Evolutionary conservation across 2,797 vertebrate species (phyloP), one percentile per base, ranked within the genome.

Genomic region (Sebastiscus tertius): DNA sequence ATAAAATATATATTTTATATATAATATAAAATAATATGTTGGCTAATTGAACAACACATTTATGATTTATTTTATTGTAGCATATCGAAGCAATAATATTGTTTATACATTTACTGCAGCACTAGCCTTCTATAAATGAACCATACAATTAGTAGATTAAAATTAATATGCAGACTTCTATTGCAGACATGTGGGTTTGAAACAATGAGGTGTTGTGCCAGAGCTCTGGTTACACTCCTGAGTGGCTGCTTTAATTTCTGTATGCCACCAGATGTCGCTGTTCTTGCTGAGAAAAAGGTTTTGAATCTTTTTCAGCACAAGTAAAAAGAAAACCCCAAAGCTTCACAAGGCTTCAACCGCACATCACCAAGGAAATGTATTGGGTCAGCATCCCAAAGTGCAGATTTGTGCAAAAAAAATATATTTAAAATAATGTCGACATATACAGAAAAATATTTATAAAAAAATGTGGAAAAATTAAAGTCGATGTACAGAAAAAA

Each of bases 211-310:
- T 54, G 22, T 14, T 29, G 56, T 46, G 42, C 0, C 14, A 16
- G 39, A 16, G 39, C 6, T 1, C 36, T 39, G 13, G 36, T 39
- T 13, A 5, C 1, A 39, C 0, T 42, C 39, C 5, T 0, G 0
- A 42, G 0, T 42, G 39, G 14, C 39, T 58, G 56, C 26, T 27
- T 27, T 59, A 27, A 27, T 20, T 27, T 31, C 1, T 29, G 58
- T 29, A 4, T 8, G 27, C 58, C 58, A 29, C 58, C 2, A 59
- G 27, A 18, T 59, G 27, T 59, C 58, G 8, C 58, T 59, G 58
- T 31, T 59, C 26, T 5, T 16, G 13, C 24, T 58, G 26, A 59
- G 26, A 18, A 59, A 20, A 29, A 59, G 0, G 16, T 29, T 59
- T 59, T 18, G 16, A 29, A 18, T 20, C 8, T 27, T 59, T 18